Base-by-base conservation (phyloP, 2,888 invertebrate species). In the Leptinotarsa rubiginosa region DNA sequence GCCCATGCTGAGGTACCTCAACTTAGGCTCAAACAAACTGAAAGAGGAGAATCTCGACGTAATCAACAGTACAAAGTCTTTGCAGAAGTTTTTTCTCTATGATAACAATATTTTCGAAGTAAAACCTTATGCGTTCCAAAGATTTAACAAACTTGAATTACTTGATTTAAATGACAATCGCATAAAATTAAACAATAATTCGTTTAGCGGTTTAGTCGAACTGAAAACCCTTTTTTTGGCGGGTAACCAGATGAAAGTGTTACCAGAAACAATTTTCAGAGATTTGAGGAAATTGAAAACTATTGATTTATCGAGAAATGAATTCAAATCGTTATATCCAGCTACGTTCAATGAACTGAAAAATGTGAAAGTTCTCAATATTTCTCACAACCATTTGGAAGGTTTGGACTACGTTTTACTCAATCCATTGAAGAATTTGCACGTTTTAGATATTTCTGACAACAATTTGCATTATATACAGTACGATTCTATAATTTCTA, bases 391-490 rank as follows among this genome's bases (percentile, higher is more conserved):
- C 77, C 59, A 75, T 16, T 72, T 88, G 47, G 80, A 82, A 65
- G 76, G 78, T 56, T 77, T 88, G 22, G 76, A 81, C 49, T 85
- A 84, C 65, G 73, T 79, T 49, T 69, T 84, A 41, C 65, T 88
- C 4, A 75, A 83, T 41, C 81, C 82, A 3, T 77, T 87, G 68
- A 78, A 79, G 49, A 84, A 83, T 74, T 74, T 87, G 12, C 78
- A 82, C 52, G 79, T 81, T 47, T 76, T 88, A 16, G 86, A 87
- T 77, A 75, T 88, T 69, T 83, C 83, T 15, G 81, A 83, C 47
- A 88, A 88, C 77, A 76, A 82, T 67, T 73, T 88, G 25, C 81
- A 81, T 68, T 80, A 78, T 65, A 83, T 87, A 16, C 85, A 87
- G 70, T 87, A 86, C 71, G 82, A 84, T 49, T 62, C 80, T 25